Percentiles rank a stretch among this genome's conserved stretches.
Evolutionary conservation across 1,140 invertebrate genomes (phyloP).

Genomic region (Cryptotermes secundus): DNA sequence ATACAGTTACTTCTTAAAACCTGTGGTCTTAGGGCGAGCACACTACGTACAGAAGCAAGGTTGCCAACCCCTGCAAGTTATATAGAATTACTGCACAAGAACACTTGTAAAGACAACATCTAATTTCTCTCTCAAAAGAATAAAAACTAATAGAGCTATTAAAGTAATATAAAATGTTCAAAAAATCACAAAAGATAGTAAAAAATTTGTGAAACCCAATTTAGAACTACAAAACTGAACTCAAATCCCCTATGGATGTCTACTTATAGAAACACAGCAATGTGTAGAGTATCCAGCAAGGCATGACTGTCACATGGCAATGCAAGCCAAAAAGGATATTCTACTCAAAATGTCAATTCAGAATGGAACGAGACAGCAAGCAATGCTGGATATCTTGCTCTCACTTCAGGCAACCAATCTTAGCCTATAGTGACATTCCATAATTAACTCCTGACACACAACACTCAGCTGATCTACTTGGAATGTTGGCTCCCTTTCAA

Average conservation of each 20-base stretch:
- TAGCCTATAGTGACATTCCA: not conserved
- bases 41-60: constrained; percentile 6
- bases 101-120: constrained; percentile 18
- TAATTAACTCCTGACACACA: not conserved
- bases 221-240: constrained; percentile 8
- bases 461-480: not conserved
- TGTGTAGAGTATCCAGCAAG: not conserved
- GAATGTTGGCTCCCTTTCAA: not conserved
- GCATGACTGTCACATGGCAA: not conserved
- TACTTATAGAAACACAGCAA: not conserved
- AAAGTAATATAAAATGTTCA: not conserved
- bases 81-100: constrained; percentile 18
- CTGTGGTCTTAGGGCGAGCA: not conserved
- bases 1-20: constrained; percentile 1
- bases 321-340: constrained; percentile 8
- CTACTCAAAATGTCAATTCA: constrained; percentile 13
- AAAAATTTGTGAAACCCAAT: constrained; percentile 2
- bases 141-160: not conserved
- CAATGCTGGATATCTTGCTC: constrained; percentile 15
- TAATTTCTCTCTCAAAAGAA: constrained; percentile 10
- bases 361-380: not conserved
- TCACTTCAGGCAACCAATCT: not conserved
- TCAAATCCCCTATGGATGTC: constrained; percentile 1
- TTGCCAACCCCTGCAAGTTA: constrained; percentile 14
- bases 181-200: constrained; percentile 2